Evolutionary conservation across 2,797 vertebrate genomes (phyloP).

Genomic region (Crocidura indochinensis): DNA sequence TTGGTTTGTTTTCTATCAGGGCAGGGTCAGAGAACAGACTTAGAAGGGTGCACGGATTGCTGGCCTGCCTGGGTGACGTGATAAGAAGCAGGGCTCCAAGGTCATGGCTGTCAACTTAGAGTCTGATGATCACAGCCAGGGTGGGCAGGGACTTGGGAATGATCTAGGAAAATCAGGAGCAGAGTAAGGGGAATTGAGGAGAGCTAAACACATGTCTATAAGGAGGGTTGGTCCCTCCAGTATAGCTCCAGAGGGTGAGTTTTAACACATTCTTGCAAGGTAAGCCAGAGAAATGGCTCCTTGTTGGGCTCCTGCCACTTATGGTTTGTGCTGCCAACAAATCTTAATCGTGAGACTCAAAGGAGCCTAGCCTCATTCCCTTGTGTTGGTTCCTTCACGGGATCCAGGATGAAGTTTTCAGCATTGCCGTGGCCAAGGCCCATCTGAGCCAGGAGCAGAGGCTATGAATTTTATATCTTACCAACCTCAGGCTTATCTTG

Average conservation of each 20-base stretch:
- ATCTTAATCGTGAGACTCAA: constrained; percentile 85
- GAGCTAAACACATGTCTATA: background rate
- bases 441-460: constrained; percentile 62
- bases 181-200: background rate
- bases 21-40: background rate
- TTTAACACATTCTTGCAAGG: constrained; percentile 80
- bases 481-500: constrained; percentile 42
- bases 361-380: constrained; percentile 67
- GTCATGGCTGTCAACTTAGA: background rate
- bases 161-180: background rate
- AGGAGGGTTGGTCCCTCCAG: constrained; percentile 51
- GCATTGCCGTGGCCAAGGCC: background rate
- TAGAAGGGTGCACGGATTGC: no score
- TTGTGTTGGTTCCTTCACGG: constrained; percentile 63
- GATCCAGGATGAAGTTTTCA: background rate
- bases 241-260: constrained; percentile 70
- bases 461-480: constrained; percentile 49
- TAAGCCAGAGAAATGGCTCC: constrained; percentile 81
- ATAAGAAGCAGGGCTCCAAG: background rate
- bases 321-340: constrained; percentile 86
- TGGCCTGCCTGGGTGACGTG: background rate
- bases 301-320: constrained; percentile 86
- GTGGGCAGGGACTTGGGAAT: no score
- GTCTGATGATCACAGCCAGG: background rate
- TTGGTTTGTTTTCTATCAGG: background rate